A percentile compares a stretch with the other conserved stretches of the same genome.
Conservation (phyloP, 1,140 invertebrate genomes). For the Pygmarrhopalites habei region DNA sequence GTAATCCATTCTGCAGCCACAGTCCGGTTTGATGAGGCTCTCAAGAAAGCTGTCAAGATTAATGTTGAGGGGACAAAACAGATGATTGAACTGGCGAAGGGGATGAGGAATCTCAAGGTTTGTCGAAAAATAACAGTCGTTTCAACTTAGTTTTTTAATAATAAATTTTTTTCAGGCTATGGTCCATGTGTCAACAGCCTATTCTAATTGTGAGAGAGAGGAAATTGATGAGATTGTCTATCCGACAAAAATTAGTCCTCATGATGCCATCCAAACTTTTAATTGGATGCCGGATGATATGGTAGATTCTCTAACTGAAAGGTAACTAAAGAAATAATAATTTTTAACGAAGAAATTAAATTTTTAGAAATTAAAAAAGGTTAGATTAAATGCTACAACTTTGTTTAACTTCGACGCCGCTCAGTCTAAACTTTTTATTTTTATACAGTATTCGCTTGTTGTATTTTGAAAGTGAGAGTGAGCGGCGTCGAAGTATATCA, state of each 20-base stretch:
- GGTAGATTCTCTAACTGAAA: not conserved
- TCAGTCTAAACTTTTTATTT: no score
- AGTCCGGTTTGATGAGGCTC: slow-evolving; percentile 83
- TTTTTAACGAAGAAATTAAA: no score
- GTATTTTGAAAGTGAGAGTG: no score
- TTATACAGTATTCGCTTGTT: no score
- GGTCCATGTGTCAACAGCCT: slow-evolving; percentile 74
- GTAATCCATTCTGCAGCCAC: slow-evolving; percentile 92
- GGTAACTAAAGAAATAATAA: no score
- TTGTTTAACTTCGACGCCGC: no score
- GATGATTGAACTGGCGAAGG: slow-evolving; percentile 56
- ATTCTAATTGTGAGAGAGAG: slow-evolving; percentile 64
- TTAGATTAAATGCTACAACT: no score
- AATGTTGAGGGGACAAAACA: slow-evolving; percentile 62
- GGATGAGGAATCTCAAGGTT: slow-evolving; percentile 63
- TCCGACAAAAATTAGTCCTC: not conserved
- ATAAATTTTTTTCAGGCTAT: slow-evolving; percentile 65
- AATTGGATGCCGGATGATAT: not conserved
- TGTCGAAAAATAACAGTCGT: no score
- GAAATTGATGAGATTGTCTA: slow-evolving; percentile 55
- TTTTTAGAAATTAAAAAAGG: no score
- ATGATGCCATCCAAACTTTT: not conserved
- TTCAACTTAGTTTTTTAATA: no score
- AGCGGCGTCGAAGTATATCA: no score
- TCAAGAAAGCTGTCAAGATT: slow-evolving; percentile 58